phyloP scores from a whole-genome alignment of 1,140 invertebrate genomes.

The Drosophila erecta region DNA sequence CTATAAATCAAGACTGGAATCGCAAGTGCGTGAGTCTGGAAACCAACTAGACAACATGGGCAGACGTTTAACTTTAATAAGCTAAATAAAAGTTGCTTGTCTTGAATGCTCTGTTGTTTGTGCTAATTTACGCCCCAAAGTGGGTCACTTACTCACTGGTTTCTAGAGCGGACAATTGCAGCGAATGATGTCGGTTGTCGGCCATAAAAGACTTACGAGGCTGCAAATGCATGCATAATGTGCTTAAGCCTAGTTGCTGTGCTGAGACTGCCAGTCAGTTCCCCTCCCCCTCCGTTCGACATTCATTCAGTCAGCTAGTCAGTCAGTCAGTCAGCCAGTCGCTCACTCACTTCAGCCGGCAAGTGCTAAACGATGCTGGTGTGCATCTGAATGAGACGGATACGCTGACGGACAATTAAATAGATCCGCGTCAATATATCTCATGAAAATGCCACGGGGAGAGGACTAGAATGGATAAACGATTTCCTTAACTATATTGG shows the following conservation, averaged over 20 bases:
- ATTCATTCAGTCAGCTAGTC: slow-evolving; percentile 39
- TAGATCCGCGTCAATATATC: slow-evolving; percentile 16
- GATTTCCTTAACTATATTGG: too few species aligned
- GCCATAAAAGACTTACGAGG: slow-evolving; percentile 73
- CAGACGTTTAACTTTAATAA: slow-evolving; percentile 53
- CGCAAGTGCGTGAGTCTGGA: slow-evolving; percentile 48
- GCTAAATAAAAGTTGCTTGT: slow-evolving; percentile 35
- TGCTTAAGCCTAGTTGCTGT: slow-evolving; percentile 60
- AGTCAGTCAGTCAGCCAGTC: slow-evolving; percentile 14
- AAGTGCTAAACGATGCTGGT: slow-evolving; percentile 55
- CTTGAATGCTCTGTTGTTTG: slow-evolving; percentile 45
- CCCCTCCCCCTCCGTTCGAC: slow-evolving; percentile 10
- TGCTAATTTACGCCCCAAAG: slow-evolving; percentile 75
- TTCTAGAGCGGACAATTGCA: slow-evolving; percentile 70
- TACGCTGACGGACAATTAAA: slow-evolving; percentile 24
- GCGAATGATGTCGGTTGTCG: slow-evolving; percentile 48
- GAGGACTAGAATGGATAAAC: not conserved
- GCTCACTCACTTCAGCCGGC: slow-evolving; percentile 23
- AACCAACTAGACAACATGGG: slow-evolving; percentile 37
- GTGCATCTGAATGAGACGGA: slow-evolving; percentile 56
- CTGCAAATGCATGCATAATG: slow-evolving; percentile 68
- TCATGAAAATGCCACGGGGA: not conserved
- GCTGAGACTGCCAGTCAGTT: slow-evolving; percentile 18
- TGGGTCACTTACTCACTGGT: slow-evolving; percentile 68
- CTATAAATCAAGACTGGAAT: slow-evolving; percentile 44